Percentiles rank a stretch among this genome's conserved stretches.
Evolutionary conservation across 1,140 invertebrate genomes (phyloP).

Genomic region (Epicauta chinensis): DNA sequence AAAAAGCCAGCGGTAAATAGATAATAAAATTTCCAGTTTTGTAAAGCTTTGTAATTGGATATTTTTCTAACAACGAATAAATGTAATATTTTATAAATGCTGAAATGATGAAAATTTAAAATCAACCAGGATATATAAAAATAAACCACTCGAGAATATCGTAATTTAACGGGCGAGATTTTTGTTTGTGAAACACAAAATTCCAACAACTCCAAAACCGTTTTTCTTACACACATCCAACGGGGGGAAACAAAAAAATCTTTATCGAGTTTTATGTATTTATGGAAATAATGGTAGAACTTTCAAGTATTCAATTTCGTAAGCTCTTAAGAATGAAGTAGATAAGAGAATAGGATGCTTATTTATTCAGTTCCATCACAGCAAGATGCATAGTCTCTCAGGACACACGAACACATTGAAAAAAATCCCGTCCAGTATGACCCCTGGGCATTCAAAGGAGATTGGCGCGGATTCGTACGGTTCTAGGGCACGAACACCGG

Average conservation of each 20-base stretch:
- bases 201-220: too few relatives aligned
- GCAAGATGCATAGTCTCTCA: conserved; percentile 20
- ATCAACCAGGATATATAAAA: too few relatives aligned
- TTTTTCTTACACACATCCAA: too few relatives aligned
- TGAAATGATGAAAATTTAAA: too few relatives aligned
- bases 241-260: not conserved
- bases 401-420: conserved; percentile 1
- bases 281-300: conserved; percentile 12
- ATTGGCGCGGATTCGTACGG: conserved; percentile 19
- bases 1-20: too few relatives aligned
- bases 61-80: too few relatives aligned
- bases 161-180: too few relatives aligned
- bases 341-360: conserved; percentile 22
- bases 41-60: too few relatives aligned
- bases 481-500: conserved; percentile 13
- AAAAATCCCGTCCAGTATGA: conserved; percentile 19
- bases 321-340: conserved; percentile 15
- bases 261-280: conserved; percentile 10
- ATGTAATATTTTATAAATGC: too few relatives aligned
- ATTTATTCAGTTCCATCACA: conserved; percentile 21
- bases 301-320: conserved; percentile 15
- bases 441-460: conserved; percentile 23
- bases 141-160: too few relatives aligned
- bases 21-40: too few relatives aligned
- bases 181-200: too few relatives aligned